Conservation (phyloP, 1,140 invertebrate genomes). For the Tribolium castaneum region DNA sequence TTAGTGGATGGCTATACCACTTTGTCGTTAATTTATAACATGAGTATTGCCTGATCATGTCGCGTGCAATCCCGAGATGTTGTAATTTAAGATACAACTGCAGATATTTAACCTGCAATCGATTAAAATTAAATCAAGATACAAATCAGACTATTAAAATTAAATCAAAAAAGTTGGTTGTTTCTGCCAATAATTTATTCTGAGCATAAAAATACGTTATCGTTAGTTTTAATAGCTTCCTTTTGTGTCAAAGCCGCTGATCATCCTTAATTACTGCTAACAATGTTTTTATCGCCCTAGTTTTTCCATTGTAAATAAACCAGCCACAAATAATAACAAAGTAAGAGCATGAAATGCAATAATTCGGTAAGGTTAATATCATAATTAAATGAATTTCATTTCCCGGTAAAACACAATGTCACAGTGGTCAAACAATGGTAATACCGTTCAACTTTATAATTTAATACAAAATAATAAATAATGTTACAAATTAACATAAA, state of each 20-base stretch:
- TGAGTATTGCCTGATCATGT: no score
- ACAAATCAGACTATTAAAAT: no score
- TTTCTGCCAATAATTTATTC: no score
- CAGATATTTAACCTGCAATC: no score
- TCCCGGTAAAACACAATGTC: constrained; percentile 45
- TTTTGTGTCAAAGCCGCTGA: not conserved
- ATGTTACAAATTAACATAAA: constrained; percentile 40
- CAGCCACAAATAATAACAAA: constrained; percentile 23
- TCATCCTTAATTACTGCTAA: not conserved
- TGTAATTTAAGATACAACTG: no score
- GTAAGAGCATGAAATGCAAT: constrained; percentile 28
- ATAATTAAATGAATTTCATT: constrained; percentile 37
- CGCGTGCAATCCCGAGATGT: no score
- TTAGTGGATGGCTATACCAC: no score
- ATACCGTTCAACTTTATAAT: constrained; percentile 45
- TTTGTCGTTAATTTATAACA: no score
- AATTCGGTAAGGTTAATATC: constrained; percentile 42
- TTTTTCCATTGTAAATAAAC: not conserved
- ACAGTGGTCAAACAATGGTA: constrained; percentile 41
- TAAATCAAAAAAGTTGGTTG: no score
- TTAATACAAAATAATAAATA: constrained; percentile 48
- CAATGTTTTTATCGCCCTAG: not conserved
- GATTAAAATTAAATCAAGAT: no score
- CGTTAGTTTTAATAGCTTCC: not conserved
- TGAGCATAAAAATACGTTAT: not conserved